These are phyloP conservation scores for Drosophila bocki DNA, from an alignment of 1,140 invertebrate species.

Conservation along the genomic window DNA sequence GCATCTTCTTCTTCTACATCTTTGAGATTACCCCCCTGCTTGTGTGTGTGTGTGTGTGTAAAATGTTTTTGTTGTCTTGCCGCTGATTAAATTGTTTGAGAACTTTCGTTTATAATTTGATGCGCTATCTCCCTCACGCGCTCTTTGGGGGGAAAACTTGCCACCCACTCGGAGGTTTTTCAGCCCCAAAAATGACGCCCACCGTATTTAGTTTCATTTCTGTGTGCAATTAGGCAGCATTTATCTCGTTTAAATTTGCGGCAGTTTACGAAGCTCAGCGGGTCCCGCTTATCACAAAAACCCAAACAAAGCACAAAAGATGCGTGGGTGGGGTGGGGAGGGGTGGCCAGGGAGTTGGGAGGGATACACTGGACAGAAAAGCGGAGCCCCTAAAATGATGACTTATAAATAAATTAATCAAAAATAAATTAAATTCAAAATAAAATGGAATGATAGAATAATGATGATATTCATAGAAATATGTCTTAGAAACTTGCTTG, in stretches of 20 bases:
- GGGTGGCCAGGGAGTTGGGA: neutral
- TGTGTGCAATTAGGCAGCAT: slow-evolving; percentile 67
- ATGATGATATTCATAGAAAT: too few relatives aligned
- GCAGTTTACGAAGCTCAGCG: slow-evolving; percentile 48
- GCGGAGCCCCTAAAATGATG: neutral
- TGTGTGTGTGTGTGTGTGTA: slow-evolving; percentile 34
- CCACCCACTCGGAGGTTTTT: slow-evolving; percentile 32
- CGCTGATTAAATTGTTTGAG: slow-evolving; percentile 77
- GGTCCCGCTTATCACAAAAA: slow-evolving; percentile 63
- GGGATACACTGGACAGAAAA: neutral
- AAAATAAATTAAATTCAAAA: neutral
- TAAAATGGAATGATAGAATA: neutral
- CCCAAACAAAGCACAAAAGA: slow-evolving; percentile 58
- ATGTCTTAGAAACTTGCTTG: too few relatives aligned
- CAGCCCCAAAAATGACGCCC: slow-evolving; percentile 26
- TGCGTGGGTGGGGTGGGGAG: neutral
- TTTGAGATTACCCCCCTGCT: slow-evolving; percentile 5
- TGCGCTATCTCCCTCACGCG: slow-evolving; percentile 39
- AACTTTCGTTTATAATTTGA: slow-evolving; percentile 79
- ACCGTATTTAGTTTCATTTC: slow-evolving; percentile 41
- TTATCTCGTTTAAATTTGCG: slow-evolving; percentile 78
- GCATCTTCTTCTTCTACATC: slow-evolving; percentile 24
- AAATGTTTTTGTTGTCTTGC: slow-evolving; percentile 62
- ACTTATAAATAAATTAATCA: neutral
- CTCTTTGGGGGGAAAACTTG: slow-evolving; percentile 5